Base-by-base conservation (phyloP, 2,888 invertebrate species). In the Eupeodes luniger region DNA sequence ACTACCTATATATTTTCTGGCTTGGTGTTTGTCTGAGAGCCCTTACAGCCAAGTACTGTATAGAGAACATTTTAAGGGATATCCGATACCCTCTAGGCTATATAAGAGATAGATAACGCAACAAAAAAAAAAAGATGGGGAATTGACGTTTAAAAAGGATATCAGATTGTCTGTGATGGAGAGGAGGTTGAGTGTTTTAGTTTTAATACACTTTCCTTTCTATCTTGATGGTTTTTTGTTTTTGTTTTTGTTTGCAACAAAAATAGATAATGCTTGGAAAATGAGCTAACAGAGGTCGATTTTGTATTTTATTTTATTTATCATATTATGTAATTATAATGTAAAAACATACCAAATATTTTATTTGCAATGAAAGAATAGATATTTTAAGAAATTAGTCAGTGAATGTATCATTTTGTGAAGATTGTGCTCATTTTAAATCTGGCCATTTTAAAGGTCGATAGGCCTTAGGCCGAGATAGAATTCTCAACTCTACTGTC, bases 101-200 rank as follows among this genome's bases (percentile, higher is more conserved):
- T 34, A 19, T 66, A 27, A 27, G 49, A 66, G 34, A 49, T 4
- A 49, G 14, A 49, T 27, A 27, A 27, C 27, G 27, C 27, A 66
- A 19, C 4, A 19, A 19, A 40, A 14, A 19, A 40, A 14, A 44
- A 64, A 44, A n/a, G 19, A 27, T 27, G 27, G 27, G 27, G 12
- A n/a, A 64, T 19, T 64, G 44, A 64, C 19, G 64, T 44, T 44
- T 19, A 36, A 40, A 62, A 62, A 64, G 19, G 64, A 64, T 64
- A 64, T 64, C 44, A 19, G 64, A 64, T 44, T 64, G 64, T 64
- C 44, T 64, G 19, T 16, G 44, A 64, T 40, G 44, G 10, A 44
- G 62, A 6, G 27, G 34, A 64, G 64, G 64, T 64, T 61, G 59
- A 61, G 64, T 11, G 44, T 64, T n/a, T 36, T 19, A 40, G 9